Percentiles rank a stretch among this genome's conserved stretches.
Conservation (phyloP, 2,888 invertebrate species). For the Eueremaeus valkanovi region DNA sequence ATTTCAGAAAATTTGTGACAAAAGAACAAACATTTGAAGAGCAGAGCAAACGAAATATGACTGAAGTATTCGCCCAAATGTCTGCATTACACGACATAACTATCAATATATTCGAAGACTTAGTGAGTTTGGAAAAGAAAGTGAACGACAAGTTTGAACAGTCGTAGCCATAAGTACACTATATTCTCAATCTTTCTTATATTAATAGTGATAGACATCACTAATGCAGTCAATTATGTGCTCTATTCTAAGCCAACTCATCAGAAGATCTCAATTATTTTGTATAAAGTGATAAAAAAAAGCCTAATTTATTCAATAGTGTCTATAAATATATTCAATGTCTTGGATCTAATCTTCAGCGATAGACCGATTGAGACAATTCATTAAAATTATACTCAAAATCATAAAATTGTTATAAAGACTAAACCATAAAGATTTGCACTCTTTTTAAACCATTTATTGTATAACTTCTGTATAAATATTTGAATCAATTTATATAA, state of each 20-base stretch:
- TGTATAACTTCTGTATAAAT: too few relatives aligned
- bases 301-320: too few relatives aligned
- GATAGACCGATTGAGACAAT: too few relatives aligned
- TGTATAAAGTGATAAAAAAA: background rate
- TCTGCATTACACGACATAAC: constrained; percentile 41
- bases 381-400: too few relatives aligned
- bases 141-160: constrained; percentile 36
- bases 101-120: constrained; percentile 38
- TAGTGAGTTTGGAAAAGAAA: constrained; percentile 31
- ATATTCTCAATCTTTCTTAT: background rate
- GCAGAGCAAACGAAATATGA: constrained; percentile 39
- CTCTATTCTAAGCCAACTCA: background rate
- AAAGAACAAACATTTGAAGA: constrained; percentile 36
- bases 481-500: too few relatives aligned
- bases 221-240: background rate
- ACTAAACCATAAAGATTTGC: too few relatives aligned
- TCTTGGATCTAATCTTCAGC: too few relatives aligned
- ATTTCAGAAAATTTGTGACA: background rate
- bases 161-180: background rate
- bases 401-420: too few relatives aligned
- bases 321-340: too few relatives aligned
- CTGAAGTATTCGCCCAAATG: constrained; percentile 40
- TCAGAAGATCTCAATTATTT: background rate
- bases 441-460: too few relatives aligned
- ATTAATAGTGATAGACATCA: background rate